Conservation (phyloP, 1,140 invertebrate species). For the Mya arenaria region DNA sequence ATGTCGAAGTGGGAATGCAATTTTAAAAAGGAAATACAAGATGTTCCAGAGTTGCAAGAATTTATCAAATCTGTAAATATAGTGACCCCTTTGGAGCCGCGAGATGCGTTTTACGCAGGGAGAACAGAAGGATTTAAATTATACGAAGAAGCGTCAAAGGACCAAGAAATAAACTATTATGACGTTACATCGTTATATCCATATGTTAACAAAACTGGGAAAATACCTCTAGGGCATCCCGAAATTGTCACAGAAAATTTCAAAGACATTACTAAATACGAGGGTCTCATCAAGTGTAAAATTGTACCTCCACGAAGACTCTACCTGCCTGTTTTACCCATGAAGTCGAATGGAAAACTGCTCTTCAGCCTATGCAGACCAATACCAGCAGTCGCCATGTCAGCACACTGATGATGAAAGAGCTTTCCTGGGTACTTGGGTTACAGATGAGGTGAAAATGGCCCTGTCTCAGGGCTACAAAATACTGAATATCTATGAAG, state of each 20-base stretch:
- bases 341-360: conserved; percentile 1
- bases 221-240: neutral
- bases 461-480: neutral
- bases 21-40: neutral
- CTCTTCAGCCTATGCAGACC: conserved; percentile 1
- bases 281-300: conserved; percentile 22
- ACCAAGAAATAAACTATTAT: conserved; percentile 16
- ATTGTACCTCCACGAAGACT: conserved; percentile 14
- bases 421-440: conserved; percentile 2
- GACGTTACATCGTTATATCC: conserved; percentile 23
- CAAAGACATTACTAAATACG: neutral
- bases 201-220: conserved; percentile 14
- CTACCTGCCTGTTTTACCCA: conserved; percentile 17
- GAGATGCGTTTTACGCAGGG: conserved; percentile 23
- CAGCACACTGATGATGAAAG: neutral
- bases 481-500: neutral
- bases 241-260: conserved; percentile 9
- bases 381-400: neutral
- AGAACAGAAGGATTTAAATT: conserved; percentile 8
- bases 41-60: neutral
- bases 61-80: neutral
- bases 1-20: neutral
- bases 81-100: conserved; percentile 6
- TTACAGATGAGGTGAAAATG: neutral
- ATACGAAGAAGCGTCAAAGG: neutral